Percentiles rank a stretch among this genome's conserved stretches.
Conservation (phyloP, 2,797 vertebrate genomes). For the Parauchenoglanis punctatus region DNA sequence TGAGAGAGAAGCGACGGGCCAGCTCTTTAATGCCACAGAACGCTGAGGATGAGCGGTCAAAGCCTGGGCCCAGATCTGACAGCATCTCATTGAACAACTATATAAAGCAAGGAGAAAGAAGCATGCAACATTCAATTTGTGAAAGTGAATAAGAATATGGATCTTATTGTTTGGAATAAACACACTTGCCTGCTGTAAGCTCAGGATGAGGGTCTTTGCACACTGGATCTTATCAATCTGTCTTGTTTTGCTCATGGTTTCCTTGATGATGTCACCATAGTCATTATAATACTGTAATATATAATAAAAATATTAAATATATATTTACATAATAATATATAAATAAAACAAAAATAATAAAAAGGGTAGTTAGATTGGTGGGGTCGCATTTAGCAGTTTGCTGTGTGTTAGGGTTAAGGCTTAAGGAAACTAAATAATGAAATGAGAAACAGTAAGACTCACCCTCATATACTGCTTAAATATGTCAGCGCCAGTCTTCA, state of each 20-base stretch:
- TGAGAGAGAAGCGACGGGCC: conserved; percentile 97
- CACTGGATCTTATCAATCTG: conserved; percentile 99
- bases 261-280: conserved; percentile 99
- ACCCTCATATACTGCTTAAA: conserved; percentile 99
- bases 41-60: conserved; percentile 93
- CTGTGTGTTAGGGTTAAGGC: not conserved
- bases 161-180: not conserved
- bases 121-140: not conserved
- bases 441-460: conserved; percentile 50
- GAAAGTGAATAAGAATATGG: not conserved
- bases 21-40: conserved; percentile 99
- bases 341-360: no score
- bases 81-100: conserved; percentile 99
- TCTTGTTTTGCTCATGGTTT: conserved; percentile 99
- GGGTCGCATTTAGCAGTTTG: not conserved
- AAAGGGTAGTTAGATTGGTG: not conserved
- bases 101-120: not conserved
- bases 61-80: conserved; percentile 94
- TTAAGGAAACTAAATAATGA: conserved; percentile 43
- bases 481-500: conserved; percentile 98
- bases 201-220: conserved; percentile 98
- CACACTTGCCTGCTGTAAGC: conserved; percentile 92
- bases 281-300: conserved; percentile 94
- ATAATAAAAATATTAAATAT: no score
- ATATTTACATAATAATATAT: no score